Evolutionary conservation across 2,888 invertebrate species (phyloP), one percentile per base, ranked within the genome.

Genomic region (Fabriciana adippe): DNA sequence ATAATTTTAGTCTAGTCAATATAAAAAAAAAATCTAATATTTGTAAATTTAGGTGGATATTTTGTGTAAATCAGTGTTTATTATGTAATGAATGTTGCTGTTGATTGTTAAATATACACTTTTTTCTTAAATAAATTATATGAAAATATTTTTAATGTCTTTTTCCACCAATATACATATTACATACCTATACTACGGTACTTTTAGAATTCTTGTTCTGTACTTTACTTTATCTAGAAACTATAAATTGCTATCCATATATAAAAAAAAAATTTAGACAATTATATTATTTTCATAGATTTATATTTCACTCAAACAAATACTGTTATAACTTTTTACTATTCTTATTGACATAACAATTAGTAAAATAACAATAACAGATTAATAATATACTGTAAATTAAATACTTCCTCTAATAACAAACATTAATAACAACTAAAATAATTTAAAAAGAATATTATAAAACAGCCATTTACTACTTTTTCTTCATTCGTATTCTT

Each of bases 401-500:
- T 41, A 41, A 11, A 35, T 8, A 35, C 26, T 26, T 3, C 8
- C 35, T 41, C 35, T 41, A 41, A 51, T 26, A 47, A 48, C 4
- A 16, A 48, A 48, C 11, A 59, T 59, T n/a, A 26, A 26, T 41
- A 59, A 48, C n/a, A 35, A 48, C 55, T 60, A 47, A 54, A 47
- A 35, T 47, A 15, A 18, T 11, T 11, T 61, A 18, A 21, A 21
- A 4, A 18, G 31, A 55, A 63, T 51, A 67, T 50, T 8, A 56
- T 35, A 21, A 54, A 66, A 47, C 2, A 56, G 54, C 6, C 8
- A 31, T 53, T 31, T 31, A n/a, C 26, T 55, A 55, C 18, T 64
- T 62, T 47, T 79, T 82, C 47, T 83, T 85, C 5, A 87, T 86
- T 71, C 90, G 75, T 15, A 92, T 82, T 76, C 94, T 93, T 4